Evolutionary conservation across 1,140 invertebrate genomes (phyloP), one percentile per base, ranked within the genome.

Genomic region (Druon quercuslanigerum): DNA sequence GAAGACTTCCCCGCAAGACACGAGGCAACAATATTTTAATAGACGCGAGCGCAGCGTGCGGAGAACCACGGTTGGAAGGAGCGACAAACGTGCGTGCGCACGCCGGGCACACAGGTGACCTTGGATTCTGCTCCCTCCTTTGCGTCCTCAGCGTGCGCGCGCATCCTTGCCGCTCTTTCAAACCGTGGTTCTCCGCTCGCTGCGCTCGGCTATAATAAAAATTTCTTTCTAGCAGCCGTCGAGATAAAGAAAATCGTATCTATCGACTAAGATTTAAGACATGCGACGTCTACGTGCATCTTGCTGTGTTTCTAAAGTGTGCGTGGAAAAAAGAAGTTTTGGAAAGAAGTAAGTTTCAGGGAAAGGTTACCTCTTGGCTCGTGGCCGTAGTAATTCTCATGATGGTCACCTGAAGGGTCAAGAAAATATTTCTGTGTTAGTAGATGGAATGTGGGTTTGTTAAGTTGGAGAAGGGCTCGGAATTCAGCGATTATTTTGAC

Each of bases 361-460:
- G 72, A 75, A 86, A 81, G 79, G 76, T 88, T 88, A 89, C 87
- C 87, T 89, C 87, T 88, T 85, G 84, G 82, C 79, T 85, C 85
- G 82, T 87, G 85, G 84, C 83, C 85, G 82, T 88, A 88, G 85
- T 87, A 87, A 83, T 80, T 82, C 74, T 87, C 85, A 72, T 85
- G 87, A 78, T 85, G 82, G 74, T 80, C 82, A 83, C 84, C 87
- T 88, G 77, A 83, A 78, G 77, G 72, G 81, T 71, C 60, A 85
- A 83, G 72, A 78, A 80, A 79, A 66, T 20, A 66, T 66, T 40
- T 13, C 14, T 40, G 14, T 40, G 60, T 66, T 40, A 66, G 40
- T 66, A 46, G 5, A 40, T 66, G 25, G n/a, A n/a, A 16, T 16
- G 9, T 0, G 1, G 14, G 33, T 14, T n/a, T 66, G 13, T 16